Conservation (phyloP, 2,888 invertebrate species). For the Polymixis lichenea region DNA sequence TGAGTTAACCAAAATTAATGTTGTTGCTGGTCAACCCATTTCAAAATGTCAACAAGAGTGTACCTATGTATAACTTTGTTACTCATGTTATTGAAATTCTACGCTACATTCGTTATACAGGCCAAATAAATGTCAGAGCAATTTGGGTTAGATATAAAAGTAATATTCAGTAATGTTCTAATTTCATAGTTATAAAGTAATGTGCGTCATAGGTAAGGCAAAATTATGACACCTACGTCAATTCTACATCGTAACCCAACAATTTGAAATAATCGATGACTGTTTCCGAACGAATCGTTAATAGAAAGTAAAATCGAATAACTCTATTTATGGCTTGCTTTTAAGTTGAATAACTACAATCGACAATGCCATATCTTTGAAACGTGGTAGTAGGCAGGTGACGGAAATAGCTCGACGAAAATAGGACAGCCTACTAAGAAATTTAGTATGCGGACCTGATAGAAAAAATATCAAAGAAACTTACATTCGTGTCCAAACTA, state of each 20-base stretch:
- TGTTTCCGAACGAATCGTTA: slow-evolving; percentile 19
- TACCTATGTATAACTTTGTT: slow-evolving; percentile 22
- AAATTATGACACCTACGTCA: slow-evolving; percentile 40
- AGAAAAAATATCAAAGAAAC: slow-evolving; percentile 46
- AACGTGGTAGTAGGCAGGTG: slow-evolving; percentile 53
- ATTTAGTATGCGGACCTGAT: slow-evolving; percentile 40
- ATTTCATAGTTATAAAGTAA: slow-evolving; percentile 58
- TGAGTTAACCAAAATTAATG: slow-evolving; percentile 38
- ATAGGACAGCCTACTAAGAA: slow-evolving; percentile 58
- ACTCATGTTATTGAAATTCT: slow-evolving; percentile 47
- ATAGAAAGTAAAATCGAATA: slow-evolving; percentile 45
- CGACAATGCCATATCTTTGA: slow-evolving; percentile 58
- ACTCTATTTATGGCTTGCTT: slow-evolving; percentile 57
- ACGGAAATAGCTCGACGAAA: slow-evolving; percentile 64
- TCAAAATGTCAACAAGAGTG: slow-evolving; percentile 31
- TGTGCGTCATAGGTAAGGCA: slow-evolving; percentile 57
- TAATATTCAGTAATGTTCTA: slow-evolving; percentile 66
- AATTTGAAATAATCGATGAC: slow-evolving; percentile 17
- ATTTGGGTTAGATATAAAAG: slow-evolving; percentile 66
- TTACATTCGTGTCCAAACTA: slow-evolving; percentile 8
- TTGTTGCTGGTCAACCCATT: slow-evolving; percentile 38
- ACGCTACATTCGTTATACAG: slow-evolving; percentile 62
- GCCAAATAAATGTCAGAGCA: slow-evolving; percentile 67
- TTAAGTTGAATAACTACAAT: slow-evolving; percentile 60
- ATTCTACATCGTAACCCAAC: slow-evolving; percentile 20